These are phyloP conservation scores for Crotophaga sulcirostris DNA, from an alignment of 2,113 vertebrate species.

Conservation along the genomic window DNA sequence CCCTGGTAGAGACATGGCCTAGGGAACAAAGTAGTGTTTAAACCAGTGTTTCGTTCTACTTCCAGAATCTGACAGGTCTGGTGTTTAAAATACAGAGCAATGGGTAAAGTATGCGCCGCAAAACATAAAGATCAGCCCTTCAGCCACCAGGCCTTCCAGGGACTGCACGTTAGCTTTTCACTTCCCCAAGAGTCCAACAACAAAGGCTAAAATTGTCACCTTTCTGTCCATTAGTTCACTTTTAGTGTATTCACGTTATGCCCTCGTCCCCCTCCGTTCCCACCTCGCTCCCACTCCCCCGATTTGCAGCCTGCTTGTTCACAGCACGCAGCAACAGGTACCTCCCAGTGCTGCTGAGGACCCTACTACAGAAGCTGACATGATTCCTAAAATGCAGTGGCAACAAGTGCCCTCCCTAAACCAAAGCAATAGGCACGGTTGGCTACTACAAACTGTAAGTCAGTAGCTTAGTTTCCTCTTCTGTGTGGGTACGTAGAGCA, in stretches of 20 bases:
- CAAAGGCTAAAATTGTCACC: slow-evolving; percentile 62
- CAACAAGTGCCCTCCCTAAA: slow-evolving; percentile 71
- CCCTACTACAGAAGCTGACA: slow-evolving; percentile 53
- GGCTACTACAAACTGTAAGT: slow-evolving; percentile 73
- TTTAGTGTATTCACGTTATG: slow-evolving; percentile 41
- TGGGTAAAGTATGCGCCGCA: slow-evolving; percentile 38
- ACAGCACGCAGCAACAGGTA: slow-evolving; percentile 51
- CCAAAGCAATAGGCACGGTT: slow-evolving; percentile 78
- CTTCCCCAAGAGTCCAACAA: slow-evolving; percentile 56
- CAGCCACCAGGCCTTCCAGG: slow-evolving; percentile 63
- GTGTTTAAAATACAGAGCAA: slow-evolving; percentile 9
- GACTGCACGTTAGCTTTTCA: slow-evolving; percentile 42
- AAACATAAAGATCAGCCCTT: slow-evolving; percentile 63
- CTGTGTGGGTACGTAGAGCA: slow-evolving; percentile 52
- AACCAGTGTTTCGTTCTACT: slow-evolving; percentile 51
- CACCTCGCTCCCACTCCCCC: background rate
- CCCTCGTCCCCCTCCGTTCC: background rate
- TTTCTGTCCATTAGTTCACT: slow-evolving; percentile 35
- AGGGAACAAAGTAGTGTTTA: slow-evolving; percentile 48
- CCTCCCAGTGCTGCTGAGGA: slow-evolving; percentile 14
- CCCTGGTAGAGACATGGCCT: slow-evolving; percentile 47
- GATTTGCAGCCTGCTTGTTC: slow-evolving; percentile 23
- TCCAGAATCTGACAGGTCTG: slow-evolving; percentile 20
- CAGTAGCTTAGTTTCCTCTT: slow-evolving; percentile 73
- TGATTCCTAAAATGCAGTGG: slow-evolving; percentile 67